Evolutionary conservation across 2,888 invertebrate genomes (phyloP), one percentile per base, ranked within the genome.

Genomic region (Eupsilia transversa): DNA sequence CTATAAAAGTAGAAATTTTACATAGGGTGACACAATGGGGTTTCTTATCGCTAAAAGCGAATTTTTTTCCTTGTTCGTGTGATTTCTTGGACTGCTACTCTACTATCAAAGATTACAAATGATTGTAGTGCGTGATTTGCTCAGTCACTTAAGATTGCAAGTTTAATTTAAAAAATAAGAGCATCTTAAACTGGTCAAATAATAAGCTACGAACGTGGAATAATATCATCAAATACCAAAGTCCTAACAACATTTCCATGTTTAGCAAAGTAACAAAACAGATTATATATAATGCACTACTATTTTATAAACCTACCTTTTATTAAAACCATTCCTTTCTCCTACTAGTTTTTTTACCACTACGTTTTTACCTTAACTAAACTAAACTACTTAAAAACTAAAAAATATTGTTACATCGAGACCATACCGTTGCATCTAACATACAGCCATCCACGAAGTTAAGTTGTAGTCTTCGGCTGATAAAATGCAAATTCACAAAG

Each of bases 401-500:
- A 43, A n/a, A 52, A 30, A 30, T 30, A 17, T n/a, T 3, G n/a
- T 33, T 65, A 33, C 14, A 17, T n/a, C 17, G 17, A 41, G 14
- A 68, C 1, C 20, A 14, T 7, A n/a, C 30, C 27, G 30, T n/a
- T 23, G 14, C 79, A 68, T 79, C 57, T 74, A 38, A 57, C 67
- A 79, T 88, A 87, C 73, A 35, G 20, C 89, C 89, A 68, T 89
- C 91, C 93, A 63, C 84, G 78, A 85, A 94, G 91, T 86, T 93
- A 94, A 94, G 94, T 95, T 94, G 94, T 94, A 93, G 94, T 94
- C 94, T 92, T 92, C 89, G 90, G 93, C 94, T 93, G 95, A 95
- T 95, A 95, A 95, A 95, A 95, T 95, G 95, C 94, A 95, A 95
- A 95, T 95, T 94, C 88, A 81, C 91, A 86, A 92, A 94, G 94